A percentile compares a stretch with the other conserved stretches of the same genome.
These are phyloP conservation scores for Amblyraja radiata DNA, from an alignment of 2,797 vertebrate species.

Conservation along the genomic window DNA sequence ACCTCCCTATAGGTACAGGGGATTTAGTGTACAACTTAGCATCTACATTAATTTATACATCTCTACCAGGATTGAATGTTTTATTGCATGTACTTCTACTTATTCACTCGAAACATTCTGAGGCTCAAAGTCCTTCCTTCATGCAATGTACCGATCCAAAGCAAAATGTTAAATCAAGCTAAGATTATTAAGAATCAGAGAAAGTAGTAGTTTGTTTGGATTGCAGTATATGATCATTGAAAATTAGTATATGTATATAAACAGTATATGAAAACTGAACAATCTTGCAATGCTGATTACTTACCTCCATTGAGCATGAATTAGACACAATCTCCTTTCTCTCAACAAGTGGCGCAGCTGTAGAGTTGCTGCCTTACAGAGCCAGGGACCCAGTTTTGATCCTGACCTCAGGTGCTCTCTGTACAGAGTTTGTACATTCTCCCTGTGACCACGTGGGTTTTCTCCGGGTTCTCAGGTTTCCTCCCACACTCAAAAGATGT, in stretches of 20 bases:
- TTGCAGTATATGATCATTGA: not conserved
- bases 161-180: not conserved
- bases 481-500: no score
- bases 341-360: not conserved
- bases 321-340: not conserved
- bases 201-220: not conserved
- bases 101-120: not conserved
- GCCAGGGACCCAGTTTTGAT: no score
- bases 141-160: not conserved
- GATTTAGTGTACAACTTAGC: no score
- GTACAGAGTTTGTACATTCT: no score
- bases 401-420: no score
- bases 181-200: not conserved
- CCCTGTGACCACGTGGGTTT: no score
- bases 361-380: no score
- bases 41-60: not conserved
- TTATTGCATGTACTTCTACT: not conserved
- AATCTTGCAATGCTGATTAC: not conserved
- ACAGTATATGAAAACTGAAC: not conserved
- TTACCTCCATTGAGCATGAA: not conserved
- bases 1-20: not conserved
- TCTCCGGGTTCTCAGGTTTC: no score
- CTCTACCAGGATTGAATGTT: not conserved
- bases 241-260: no score
- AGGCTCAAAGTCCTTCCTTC: not conserved